Conservation (phyloP, 2,797 vertebrate genomes). For the Lagorchestes hirsutus region DNA sequence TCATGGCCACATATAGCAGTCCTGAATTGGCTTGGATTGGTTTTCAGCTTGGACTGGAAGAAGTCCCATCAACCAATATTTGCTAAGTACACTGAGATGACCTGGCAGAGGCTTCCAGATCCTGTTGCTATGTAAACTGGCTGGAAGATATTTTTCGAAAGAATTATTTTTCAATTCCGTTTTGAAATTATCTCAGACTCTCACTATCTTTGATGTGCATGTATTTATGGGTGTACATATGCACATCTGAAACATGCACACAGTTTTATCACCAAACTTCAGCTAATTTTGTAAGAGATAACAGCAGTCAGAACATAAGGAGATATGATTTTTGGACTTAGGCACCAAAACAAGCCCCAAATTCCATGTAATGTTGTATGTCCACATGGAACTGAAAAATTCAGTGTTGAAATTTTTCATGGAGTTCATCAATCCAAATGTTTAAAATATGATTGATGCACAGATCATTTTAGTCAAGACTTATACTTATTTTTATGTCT, state of each 20-base stretch:
- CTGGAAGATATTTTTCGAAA: background rate
- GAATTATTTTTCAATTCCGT: background rate
- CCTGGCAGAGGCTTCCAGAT: background rate
- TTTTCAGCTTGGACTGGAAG: background rate
- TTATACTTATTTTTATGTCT: conserved; percentile 14
- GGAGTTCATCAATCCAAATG: conserved; percentile 41
- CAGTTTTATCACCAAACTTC: conserved; percentile 38
- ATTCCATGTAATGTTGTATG: conserved; percentile 43
- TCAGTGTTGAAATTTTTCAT: conserved; percentile 26
- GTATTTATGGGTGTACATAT: background rate
- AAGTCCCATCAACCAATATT: conserved; percentile 15
- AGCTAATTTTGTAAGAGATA: conserved; percentile 60
- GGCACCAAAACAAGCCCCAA: conserved; percentile 48
- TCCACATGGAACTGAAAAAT: conserved; percentile 46
- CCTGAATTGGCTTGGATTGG: background rate
- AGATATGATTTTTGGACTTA: conserved; percentile 66
- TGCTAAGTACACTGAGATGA: background rate
- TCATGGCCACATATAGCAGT: background rate
- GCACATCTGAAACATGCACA: conserved; percentile 37
- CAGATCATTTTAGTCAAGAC: conserved; percentile 6
- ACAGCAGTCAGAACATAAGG: conserved; percentile 63
- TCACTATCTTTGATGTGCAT: background rate
- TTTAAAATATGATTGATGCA: conserved; percentile 18
- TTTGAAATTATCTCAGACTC: background rate
- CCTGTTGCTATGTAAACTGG: background rate